Base-by-base conservation (phyloP, 2,113 vertebrate genomes). In the Egretta garzetta region DNA sequence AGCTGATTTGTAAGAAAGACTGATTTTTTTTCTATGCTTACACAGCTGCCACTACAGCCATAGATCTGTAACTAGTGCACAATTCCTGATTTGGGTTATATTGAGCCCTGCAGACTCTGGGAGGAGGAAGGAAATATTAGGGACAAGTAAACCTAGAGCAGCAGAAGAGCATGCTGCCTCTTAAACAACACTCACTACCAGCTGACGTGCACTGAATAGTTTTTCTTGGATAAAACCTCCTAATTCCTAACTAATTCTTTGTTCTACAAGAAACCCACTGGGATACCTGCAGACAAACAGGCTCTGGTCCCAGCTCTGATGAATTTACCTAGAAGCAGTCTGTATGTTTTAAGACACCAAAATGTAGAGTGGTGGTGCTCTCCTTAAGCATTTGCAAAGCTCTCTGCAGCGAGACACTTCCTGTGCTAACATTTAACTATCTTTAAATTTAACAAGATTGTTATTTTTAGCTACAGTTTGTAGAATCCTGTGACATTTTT, bases 401-500 rank as follows among this genome's bases (percentile, higher is more conserved):
- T 32, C 63, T 80, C 50, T 90, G 37, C 43, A 72, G 53, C 8
- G 35, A 81, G 64, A 79, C 12, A 14, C 32, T 88, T 92, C 82
- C 64, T 75, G 41, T 9, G 8, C 27, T 12, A 64, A 27, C 30
- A 59, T 73, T 92, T 70, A 86, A 59, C 58, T 67, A n/a, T 50
- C 47, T 86, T 85, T 76, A 83, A 50, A 70, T 47, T 83, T 93
- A 92, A 94, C 63, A 37, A 50, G 67, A 17, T 26, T 83, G 45
- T 71, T 95, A 80, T 94, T 97, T 93, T 97, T 81, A 56, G 15
- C 59, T 86, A 81, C 63, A 88, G 12, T 88, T 88, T 95, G 60
- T 68, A 84, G 52, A 90, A 88, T 77, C 47, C 60, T 47, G 13
- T 88, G 86, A 88, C 82, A 89, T 86, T 62, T 91, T 92, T 97